Base-by-base conservation (phyloP, 2,888 invertebrate species). In the Orthosia gracilis region DNA sequence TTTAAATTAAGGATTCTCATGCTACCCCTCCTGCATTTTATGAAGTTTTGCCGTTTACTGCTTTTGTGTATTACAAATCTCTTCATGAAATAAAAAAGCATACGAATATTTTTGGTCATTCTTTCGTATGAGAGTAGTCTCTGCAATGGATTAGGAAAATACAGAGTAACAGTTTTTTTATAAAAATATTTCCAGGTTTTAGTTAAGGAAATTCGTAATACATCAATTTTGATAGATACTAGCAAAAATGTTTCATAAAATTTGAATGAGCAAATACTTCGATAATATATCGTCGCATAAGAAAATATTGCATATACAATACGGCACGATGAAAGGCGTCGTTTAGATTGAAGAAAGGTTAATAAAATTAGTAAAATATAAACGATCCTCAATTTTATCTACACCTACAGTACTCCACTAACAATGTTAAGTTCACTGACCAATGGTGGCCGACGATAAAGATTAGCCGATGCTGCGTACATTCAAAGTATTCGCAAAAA, bases 401-500 rank as follows among this genome's bases (percentile, higher is more conserved):
- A 55, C 50, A 79, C 67, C 63, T 64, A 55, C 50, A 59, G 47
- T 59, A 57, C 52, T 83, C 21, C 66, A 73, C 57, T 73, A 76
- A 73, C 57, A 76, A 70, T 66, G 55, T 81, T 85, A 86, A 85
- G 92, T 92, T 92, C 91, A 89, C 78, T 89, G 88, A 79, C 85
- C 87, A 87, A 49, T 70, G 73, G 65, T 65, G 72, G 76, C 87
- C 87, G 82, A 85, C 85, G 87, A 86, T 88, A 87, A 84, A 89
- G 87, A 90, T 92, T 88, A 90, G 80, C 82, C 76, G 83, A 89
- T 89, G 87, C 85, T 76, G 75, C 76, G 75, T 61, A 81, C 85
- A 85, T 89, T 88, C 75, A 88, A 88, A 89, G 85, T 78, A 90
- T 86, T 87, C 64, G 81, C 82, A 85, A 91, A 91, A 94, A 64